These are phyloP conservation scores for Lepidonotus clava DNA, from an alignment of 2,888 invertebrate species.

Conservation along the genomic window DNA sequence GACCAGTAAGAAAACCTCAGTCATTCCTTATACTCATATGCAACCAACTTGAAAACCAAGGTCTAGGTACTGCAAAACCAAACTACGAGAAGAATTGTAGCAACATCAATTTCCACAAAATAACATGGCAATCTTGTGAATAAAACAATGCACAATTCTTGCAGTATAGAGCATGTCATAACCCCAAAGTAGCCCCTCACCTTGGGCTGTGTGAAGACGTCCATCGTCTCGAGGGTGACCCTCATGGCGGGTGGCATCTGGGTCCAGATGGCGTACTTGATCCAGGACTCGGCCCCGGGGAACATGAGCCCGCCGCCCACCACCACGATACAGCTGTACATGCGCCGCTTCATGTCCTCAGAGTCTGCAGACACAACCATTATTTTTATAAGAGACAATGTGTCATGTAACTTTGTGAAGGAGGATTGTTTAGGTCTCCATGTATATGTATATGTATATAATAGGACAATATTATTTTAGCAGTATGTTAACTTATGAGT, in stretches of 20 bases:
- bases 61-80: too few species aligned
- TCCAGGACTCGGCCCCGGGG: conserved; percentile 90
- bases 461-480: background rate
- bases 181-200: conserved; percentile 81
- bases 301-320: conserved; percentile 96
- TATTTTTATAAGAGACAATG: background rate
- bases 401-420: background rate
- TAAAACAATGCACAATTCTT: too few species aligned
- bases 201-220: conserved; percentile 93
- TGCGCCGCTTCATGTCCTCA: conserved; percentile 94
- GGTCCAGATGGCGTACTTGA: conserved; percentile 91
- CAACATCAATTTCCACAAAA: too few species aligned
- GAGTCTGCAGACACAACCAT: conserved; percentile 82
- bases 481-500: background rate
- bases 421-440: background rate
- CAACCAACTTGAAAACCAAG: too few species aligned
- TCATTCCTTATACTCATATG: too few species aligned
- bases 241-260: conserved; percentile 91
- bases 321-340: conserved; percentile 95
- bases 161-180: too few species aligned
- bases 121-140: too few species aligned
- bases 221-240: conserved; percentile 85
- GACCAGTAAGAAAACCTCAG: too few species aligned
- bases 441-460: background rate
- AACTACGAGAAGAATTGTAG: too few species aligned